Base-by-base conservation (phyloP, 2,888 invertebrate genomes). In the Metellina segmentata region DNA sequence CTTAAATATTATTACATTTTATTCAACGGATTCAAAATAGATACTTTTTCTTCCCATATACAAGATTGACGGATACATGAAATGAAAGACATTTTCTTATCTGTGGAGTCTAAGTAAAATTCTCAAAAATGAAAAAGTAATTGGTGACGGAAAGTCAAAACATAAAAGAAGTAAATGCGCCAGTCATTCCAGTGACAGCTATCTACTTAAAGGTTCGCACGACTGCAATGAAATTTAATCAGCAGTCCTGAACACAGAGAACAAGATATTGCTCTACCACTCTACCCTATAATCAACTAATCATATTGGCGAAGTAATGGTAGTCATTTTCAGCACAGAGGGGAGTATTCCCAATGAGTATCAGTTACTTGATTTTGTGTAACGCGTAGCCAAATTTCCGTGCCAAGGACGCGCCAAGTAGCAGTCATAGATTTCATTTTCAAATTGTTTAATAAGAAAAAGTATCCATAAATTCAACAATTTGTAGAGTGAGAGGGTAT, bases 231-330 rank as follows among this genome's bases (percentile, higher is more conserved):
- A 91, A 87, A 91, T 91, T 87, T 87, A 91, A 91, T 91, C 82
- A 91, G 87, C 70, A 78, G 77, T 75, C 83, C 51, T 91, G 87
- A 91, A 91, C 87, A 69, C 87, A 72, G 20, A 78, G 86, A 91
- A 82, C 82, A 91, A 78, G 87, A 83, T 91, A 83, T 83, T 79
- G 87, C 70, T 48, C 81, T 49, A 48, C 61, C 34, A 53, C 71
- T 61, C 52, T 75, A 91, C 91, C 91, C 91, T 88, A 83, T 78
- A 91, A 91, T 91, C 91, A 91, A 83, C 91, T 78, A 91, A 91
- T 91, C 91, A 88, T 61, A 52, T 82, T 9, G 70, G 52, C 53
- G 78, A 61, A 51, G 69, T 91, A 91, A 91, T 91, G 77, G 87
- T 77, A 79, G 87, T 91, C 72, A 91, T 91, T 91, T 87, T n/a